Base-by-base conservation (phyloP, 2,797 vertebrate genomes). In the Gephyroberyx darwinii region DNA sequence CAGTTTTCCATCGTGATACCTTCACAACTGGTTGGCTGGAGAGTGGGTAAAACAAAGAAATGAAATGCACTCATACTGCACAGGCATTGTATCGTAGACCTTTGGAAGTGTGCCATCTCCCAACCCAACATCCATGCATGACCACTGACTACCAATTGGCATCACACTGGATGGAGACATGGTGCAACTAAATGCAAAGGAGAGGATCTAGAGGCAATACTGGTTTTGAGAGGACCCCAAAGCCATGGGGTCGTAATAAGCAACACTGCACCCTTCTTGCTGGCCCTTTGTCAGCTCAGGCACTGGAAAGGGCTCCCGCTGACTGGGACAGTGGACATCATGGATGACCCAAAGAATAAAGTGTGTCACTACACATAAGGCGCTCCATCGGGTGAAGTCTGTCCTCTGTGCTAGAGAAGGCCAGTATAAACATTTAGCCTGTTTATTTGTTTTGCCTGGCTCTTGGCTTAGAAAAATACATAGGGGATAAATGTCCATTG, bases 361-460 rank as follows among this genome's bases (percentile, higher is more conserved):
- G 58, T 17, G 5, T 57, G 74, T 74, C 65, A 9, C 70, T 74
- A 30, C 19, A 37, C 70, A 85, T 75, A 59, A 9, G 78, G 75
- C 53, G 57, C 74, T 83, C 81, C 14, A 4, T 71, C 76, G 83
- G 73, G 78, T 80, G 35, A 77, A 68, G 64, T 65, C 69, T 77
- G 75, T 72, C 41, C 1, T 52, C 60, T 56, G 30, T 67, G 8
- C 41, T 57, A 62, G 30, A 75, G 71, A 84, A 69, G n/a, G 50
- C 57, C 37, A 64, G 78, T 74, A 70, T 70, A 77, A 78, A 81
- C 74, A 68, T 82, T 73, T 61, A 63, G 81, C 76, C 37, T 73
- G 19, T 82, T 58, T 75, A 43, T 84, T 84, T 90, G 82, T 78
- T 88, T 82, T 68, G 48, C 31, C 65, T 78, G 82, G 74, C 76